Evolutionary conservation across 2,113 vertebrate genomes (phyloP).

Genomic region (Aegypius monachus): DNA sequence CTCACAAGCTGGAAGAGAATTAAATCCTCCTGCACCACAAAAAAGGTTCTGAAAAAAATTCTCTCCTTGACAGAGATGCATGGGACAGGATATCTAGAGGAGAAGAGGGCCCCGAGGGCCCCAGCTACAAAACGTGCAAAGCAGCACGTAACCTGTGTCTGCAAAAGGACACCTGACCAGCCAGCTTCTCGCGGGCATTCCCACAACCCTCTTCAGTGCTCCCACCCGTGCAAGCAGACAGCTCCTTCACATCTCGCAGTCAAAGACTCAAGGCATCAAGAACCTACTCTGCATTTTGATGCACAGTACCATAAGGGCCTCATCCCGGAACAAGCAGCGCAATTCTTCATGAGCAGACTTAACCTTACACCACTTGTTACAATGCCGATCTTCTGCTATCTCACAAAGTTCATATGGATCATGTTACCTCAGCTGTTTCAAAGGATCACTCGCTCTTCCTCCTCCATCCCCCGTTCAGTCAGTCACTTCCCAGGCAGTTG

Average conservation of each 20-base stretch:
- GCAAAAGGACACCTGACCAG: not conserved
- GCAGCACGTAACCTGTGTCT: not conserved
- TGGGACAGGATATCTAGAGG: not conserved
- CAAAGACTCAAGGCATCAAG: not conserved
- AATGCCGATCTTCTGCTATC: not conserved
- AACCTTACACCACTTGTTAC: not conserved
- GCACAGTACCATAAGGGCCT: not conserved
- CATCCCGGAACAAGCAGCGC: not conserved
- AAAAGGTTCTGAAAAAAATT: not conserved
- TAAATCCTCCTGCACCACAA: not conserved
- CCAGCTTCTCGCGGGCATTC: not conserved
- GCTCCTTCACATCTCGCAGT: not conserved
- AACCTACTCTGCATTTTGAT: not conserved
- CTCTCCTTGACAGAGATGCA: not conserved
- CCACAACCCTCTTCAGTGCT: not conserved
- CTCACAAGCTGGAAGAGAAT: not conserved
- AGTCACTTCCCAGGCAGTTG: not conserved
- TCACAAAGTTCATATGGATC: not conserved
- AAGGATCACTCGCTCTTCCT: not conserved
- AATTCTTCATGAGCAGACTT: not conserved
- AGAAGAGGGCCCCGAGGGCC: not conserved
- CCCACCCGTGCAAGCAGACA: not conserved
- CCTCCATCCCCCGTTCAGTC: not conserved
- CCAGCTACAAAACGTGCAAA: not conserved
- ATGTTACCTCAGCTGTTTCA: not conserved